A percentile compares a stretch with the other conserved stretches of the same genome.
phyloP scores from a whole-genome alignment of 2,888 invertebrate genomes.

The Ornithoptera priamus region DNA sequence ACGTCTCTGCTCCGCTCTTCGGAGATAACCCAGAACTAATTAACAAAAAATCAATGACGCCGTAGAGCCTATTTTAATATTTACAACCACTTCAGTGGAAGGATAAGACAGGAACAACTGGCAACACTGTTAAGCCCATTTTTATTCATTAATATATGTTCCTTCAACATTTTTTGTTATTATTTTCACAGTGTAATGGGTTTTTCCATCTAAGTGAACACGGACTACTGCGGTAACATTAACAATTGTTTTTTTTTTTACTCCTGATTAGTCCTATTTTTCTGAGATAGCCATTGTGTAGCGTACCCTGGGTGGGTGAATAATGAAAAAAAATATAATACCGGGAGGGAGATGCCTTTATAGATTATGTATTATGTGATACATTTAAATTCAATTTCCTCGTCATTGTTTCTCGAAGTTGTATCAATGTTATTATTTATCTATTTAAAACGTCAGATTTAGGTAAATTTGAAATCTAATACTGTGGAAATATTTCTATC shows the following conservation, averaged over 20 bases:
- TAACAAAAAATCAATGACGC: too few species aligned
- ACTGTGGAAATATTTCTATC: too few species aligned
- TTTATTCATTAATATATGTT: background rate
- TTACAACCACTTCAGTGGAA: too few species aligned
- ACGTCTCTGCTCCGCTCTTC: too few species aligned
- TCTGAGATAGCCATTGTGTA: slow-evolving; percentile 20
- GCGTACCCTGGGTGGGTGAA: slow-evolving; percentile 5
- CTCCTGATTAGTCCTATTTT: slow-evolving; percentile 9
- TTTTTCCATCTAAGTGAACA: slow-evolving; percentile 2
- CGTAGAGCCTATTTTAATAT: too few species aligned
- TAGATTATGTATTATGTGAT: slow-evolving; percentile 1
- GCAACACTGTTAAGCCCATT: too few species aligned
- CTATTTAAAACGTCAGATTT: background rate
- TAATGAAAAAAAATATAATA: slow-evolving; percentile 14
- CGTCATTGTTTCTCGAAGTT: background rate
- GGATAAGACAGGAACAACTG: too few species aligned
- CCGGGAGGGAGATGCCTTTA: background rate
- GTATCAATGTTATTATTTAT: background rate
- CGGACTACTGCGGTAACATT: background rate
- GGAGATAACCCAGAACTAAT: too few species aligned
- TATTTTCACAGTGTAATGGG: slow-evolving; percentile 1
- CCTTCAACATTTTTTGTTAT: background rate
- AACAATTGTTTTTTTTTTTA: slow-evolving; percentile 2
- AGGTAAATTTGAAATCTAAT: background rate
- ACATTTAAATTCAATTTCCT: slow-evolving; percentile 1